A percentile compares a stretch with the other conserved stretches of the same genome.
Evolutionary conservation across 2,797 vertebrate species (phyloP).

Genomic region (Cirrhinus mrigala): DNA sequence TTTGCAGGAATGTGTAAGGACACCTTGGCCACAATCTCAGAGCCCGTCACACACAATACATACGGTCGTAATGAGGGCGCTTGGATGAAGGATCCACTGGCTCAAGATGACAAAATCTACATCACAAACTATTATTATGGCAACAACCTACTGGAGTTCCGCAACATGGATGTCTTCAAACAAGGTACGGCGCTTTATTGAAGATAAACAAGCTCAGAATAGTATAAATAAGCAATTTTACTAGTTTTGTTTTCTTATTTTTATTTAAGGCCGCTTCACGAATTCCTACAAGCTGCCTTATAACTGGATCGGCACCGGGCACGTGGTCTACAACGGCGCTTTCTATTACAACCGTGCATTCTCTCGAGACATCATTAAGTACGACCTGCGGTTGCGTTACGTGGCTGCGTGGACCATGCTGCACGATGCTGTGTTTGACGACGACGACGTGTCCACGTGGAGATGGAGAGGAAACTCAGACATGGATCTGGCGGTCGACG

Average conservation of each 20-base stretch:
- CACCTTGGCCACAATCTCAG: slow-evolving; percentile 92
- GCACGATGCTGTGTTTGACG: slow-evolving; percentile 86
- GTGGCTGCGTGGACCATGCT: slow-evolving; percentile 96
- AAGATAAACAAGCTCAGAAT: neutral
- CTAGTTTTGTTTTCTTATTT: neutral
- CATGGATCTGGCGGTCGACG: slow-evolving; percentile 92
- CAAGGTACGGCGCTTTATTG: slow-evolving; percentile 79
- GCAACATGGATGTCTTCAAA: slow-evolving; percentile 93
- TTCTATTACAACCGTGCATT: slow-evolving; percentile 98
- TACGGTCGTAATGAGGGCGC: slow-evolving; percentile 93
- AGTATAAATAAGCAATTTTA: slow-evolving; percentile 2
- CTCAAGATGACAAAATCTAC: slow-evolving; percentile 89
- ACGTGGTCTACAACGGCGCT: slow-evolving; percentile 91
- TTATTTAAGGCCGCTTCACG: slow-evolving; percentile 87
- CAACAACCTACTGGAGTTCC: slow-evolving; percentile 94
- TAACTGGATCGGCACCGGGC: slow-evolving; percentile 96
- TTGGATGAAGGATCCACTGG: slow-evolving; percentile 98
- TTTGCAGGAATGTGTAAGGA: slow-evolving; percentile 91
- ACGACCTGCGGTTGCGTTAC: slow-evolving; percentile 85
- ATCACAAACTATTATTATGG: slow-evolving; percentile 96
- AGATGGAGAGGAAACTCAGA: slow-evolving; percentile 91
- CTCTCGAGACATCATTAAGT: slow-evolving; percentile 98
- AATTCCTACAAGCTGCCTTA: slow-evolving; percentile 98
- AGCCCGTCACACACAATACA: slow-evolving; percentile 91
- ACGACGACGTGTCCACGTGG: slow-evolving; percentile 88